phyloP scores from a whole-genome alignment of 2,797 vertebrate genomes.

The Pristis pectinata region DNA sequence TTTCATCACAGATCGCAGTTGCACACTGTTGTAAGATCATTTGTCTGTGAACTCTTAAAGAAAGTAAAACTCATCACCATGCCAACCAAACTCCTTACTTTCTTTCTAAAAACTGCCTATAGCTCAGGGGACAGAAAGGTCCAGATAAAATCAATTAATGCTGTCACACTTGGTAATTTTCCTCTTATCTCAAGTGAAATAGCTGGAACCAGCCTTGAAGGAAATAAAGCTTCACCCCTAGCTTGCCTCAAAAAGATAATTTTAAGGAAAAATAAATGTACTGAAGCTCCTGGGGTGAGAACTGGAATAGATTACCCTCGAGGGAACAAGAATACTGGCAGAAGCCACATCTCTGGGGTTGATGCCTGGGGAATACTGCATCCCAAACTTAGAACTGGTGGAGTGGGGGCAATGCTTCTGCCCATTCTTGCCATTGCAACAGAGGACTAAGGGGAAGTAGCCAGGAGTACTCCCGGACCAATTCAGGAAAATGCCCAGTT shows the following conservation, averaged over 20 bases:
- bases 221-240: not conserved
- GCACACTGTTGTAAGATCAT: not conserved
- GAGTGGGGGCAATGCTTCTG: not conserved
- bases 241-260: not conserved
- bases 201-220: not conserved
- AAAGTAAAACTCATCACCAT: not conserved
- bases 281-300: not conserved
- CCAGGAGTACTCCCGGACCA: not conserved
- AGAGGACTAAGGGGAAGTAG: not conserved
- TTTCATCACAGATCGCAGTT: not conserved
- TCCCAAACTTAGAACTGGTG: not conserved
- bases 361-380: not conserved
- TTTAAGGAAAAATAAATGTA: not conserved
- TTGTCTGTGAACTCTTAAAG: not conserved
- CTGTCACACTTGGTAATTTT: not conserved
- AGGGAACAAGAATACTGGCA: not conserved
- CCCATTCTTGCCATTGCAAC: not conserved
- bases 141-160: not conserved
- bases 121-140: not conserved
- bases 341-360: not conserved
- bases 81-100: not conserved
- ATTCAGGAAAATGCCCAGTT: not conserved
- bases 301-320: not conserved
- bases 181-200: not conserved
- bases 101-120: not conserved